phyloP scores from a whole-genome alignment of 2,888 invertebrate species.

The Callinectes sapidus region DNA sequence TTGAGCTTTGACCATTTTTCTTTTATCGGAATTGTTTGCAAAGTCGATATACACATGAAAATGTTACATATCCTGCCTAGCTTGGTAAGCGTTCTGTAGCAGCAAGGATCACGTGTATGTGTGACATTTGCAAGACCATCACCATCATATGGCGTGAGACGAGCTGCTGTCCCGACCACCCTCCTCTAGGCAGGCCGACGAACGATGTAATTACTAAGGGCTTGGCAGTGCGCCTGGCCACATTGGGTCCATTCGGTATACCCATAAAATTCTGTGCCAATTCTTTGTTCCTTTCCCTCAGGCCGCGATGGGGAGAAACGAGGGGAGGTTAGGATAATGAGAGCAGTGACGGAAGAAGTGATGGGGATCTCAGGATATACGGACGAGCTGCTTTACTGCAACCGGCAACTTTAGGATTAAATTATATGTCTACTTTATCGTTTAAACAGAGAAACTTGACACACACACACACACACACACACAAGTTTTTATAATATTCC shows the following conservation, averaged over 20 bases:
- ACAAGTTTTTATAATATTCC: neutral
- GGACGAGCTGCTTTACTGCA: neutral
- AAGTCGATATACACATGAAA: too few species aligned
- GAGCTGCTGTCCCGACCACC: neutral
- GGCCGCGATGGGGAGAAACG: neutral
- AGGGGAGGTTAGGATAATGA: neutral
- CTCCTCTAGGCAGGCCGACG: neutral
- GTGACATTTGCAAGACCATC: neutral
- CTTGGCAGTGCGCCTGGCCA: neutral
- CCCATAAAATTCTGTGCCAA: neutral
- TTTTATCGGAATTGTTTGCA: too few species aligned
- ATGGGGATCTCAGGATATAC: neutral
- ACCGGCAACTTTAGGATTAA: neutral
- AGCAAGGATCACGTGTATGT: neutral
- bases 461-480: neutral
- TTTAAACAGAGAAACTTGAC: neutral
- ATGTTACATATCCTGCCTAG: neutral
- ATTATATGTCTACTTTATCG: neutral
- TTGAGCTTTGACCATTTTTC: too few species aligned
- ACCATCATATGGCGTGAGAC: neutral
- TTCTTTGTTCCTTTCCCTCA: constrained; percentile 3
- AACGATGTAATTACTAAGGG: neutral
- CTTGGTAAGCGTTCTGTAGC: neutral
- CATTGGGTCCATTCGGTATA: neutral
- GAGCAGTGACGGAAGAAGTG: neutral